Evolutionary conservation across 2,888 invertebrate species (phyloP).

Genomic region (Caprella mutica): DNA sequence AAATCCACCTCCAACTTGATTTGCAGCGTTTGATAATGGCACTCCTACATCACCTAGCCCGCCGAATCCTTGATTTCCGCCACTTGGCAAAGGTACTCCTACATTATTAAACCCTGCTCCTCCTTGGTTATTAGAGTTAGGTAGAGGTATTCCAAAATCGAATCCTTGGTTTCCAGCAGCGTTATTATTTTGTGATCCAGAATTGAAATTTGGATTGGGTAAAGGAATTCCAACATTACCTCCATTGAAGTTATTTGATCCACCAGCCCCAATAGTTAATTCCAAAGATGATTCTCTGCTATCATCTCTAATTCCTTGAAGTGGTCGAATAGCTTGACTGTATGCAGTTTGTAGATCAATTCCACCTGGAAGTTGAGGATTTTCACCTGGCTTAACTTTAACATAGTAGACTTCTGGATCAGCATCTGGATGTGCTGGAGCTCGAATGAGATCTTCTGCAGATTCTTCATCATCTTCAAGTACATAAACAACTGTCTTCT

Average conservation of each 20-base stretch:
- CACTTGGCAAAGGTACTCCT: no score
- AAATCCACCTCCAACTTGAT: no score
- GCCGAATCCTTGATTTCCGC: no score
- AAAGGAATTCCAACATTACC: not conserved
- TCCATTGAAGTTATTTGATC: not conserved
- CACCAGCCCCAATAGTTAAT: not conserved
- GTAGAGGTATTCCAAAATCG: no score
- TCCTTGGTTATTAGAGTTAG: no score
- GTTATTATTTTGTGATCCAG: no score
- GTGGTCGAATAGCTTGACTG: constrained; percentile 11
- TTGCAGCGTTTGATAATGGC: no score
- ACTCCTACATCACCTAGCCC: no score
- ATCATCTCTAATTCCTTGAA: constrained; percentile 11
- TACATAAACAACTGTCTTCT: constrained; percentile 26
- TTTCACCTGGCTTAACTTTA: constrained; percentile 17
- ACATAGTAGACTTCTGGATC: constrained; percentile 25
- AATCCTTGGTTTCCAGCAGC: no score
- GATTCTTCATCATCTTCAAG: constrained; percentile 12
- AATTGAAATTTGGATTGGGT: no score
- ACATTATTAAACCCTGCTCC: no score
- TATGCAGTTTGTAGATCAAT: constrained; percentile 18
- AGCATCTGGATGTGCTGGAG: constrained; percentile 14
- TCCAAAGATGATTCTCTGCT: constrained; percentile 2
- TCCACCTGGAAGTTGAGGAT: constrained; percentile 21
- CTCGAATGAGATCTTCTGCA: constrained; percentile 11